Conservation (phyloP, 2,113 vertebrate genomes). For the Platichthys flesus region DNA sequence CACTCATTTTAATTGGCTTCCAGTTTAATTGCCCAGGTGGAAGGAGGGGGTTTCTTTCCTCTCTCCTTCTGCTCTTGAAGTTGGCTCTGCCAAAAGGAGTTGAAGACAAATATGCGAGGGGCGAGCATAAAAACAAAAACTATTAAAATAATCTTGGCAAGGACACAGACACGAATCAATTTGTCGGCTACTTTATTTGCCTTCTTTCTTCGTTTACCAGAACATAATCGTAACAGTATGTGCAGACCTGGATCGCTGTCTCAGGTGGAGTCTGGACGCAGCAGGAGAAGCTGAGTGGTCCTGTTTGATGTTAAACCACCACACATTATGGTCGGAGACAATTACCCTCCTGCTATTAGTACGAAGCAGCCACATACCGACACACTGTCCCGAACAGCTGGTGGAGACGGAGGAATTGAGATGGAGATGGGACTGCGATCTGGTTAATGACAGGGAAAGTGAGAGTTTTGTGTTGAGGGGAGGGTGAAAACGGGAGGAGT, state of each 20-base stretch:
- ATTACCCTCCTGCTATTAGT: conserved; percentile 74
- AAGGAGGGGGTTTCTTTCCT: conserved; percentile 68
- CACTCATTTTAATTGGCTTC: conserved; percentile 89
- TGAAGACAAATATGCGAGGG: conserved; percentile 17
- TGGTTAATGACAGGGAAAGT: conserved; percentile 67
- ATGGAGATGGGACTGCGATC: conserved; percentile 51
- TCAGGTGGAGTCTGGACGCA: conserved; percentile 33
- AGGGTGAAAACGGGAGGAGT: background rate
- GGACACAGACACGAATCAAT: background rate
- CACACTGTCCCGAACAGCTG: conserved; percentile 70
- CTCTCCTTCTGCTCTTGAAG: conserved; percentile 65
- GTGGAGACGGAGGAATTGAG: conserved; percentile 42
- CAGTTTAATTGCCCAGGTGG: conserved; percentile 88
- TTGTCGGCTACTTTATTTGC: background rate
- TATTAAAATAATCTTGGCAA: conserved; percentile 4
- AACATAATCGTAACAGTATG: conserved; percentile 6
- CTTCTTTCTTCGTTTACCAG: background rate
- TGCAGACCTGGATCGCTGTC: background rate
- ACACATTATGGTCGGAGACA: conserved; percentile 64
- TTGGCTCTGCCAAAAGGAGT: conserved; percentile 57
- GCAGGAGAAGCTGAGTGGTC: conserved; percentile 27
- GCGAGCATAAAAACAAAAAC: background rate
- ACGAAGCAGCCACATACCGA: conserved; percentile 39
- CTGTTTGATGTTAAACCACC: conserved; percentile 51
- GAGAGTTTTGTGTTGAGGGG: conserved; percentile 28